Conservation (phyloP, 2,797 vertebrate species). For the Rousettus madagascariensis region DNA sequence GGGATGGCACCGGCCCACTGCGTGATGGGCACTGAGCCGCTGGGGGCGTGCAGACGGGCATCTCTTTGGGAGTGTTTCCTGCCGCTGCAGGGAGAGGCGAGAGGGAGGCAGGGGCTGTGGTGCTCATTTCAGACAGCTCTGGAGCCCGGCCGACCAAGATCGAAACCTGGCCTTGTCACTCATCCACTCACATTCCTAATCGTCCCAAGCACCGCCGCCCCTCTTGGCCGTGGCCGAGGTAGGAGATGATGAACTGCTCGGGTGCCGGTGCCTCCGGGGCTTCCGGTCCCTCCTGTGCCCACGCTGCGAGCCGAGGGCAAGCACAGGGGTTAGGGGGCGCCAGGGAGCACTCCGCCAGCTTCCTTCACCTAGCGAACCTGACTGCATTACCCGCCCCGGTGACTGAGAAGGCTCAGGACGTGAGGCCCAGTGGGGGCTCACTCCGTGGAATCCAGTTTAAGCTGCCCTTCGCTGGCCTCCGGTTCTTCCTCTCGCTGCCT, state of each 20-base stretch:
- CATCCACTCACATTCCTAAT: not conserved
- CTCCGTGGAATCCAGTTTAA: not conserved
- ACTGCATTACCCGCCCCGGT: not conserved
- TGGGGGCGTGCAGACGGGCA: not conserved
- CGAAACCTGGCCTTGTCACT: not conserved
- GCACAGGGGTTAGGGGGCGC: fast-evolving
- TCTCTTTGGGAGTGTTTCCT: too few species aligned
- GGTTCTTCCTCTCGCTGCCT: not conserved
- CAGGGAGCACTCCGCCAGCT: not conserved
- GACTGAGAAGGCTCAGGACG: not conserved
- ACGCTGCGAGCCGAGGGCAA: not conserved
- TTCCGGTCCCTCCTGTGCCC: too few species aligned
- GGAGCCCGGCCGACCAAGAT: not conserved
- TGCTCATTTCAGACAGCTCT: fast-evolving
- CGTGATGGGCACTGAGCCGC: fast-evolving
- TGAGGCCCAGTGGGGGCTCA: not conserved
- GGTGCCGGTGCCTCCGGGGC: fast-evolving
- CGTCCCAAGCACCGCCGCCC: not conserved
- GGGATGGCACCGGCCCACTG: not conserved
- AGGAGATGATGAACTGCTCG: not conserved
- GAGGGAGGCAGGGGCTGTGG: constrained; percentile 47
- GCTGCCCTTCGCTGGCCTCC: not conserved
- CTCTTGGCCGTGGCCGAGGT: not conserved
- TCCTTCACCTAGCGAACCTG: too few species aligned
- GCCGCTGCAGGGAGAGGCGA: fast-evolving